Evolutionary conservation across 2,113 vertebrate species (phyloP).

Genomic region (Gorsachius goisagi): DNA sequence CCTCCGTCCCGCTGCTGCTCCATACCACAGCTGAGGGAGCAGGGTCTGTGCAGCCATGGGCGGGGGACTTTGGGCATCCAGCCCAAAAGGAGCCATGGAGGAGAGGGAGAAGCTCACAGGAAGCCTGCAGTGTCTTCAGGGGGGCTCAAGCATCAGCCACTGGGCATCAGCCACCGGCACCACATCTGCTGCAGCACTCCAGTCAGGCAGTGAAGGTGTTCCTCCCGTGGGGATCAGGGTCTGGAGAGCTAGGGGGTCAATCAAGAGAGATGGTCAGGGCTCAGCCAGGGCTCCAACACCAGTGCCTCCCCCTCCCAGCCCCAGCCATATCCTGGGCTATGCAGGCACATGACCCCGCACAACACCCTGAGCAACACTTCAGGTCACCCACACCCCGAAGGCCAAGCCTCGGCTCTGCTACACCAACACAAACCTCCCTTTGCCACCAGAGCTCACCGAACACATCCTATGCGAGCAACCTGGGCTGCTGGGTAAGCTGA

Average conservation of each 20-base stretch:
- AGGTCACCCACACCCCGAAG: neutral
- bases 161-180: neutral
- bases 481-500: fast-evolving
- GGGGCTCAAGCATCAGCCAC: neutral
- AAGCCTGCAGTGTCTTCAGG: neutral
- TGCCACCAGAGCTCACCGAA: fast-evolving
- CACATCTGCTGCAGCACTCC: neutral
- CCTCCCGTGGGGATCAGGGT: conserved; percentile 47
- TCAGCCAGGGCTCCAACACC: neutral
- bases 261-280: neutral
- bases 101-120: neutral
- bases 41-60: neutral
- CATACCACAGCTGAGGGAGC: fast-evolving
- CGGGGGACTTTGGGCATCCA: fast-evolving
- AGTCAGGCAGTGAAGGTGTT: conserved; percentile 40
- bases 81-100: neutral
- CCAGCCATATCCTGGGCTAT: neutral
- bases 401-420: neutral
- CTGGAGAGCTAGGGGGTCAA: conserved; percentile 54
- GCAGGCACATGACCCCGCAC: fast-evolving
- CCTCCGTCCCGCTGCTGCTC: neutral
- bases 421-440: neutral
- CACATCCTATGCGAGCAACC: fast-evolving
- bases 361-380: neutral
- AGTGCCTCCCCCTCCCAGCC: neutral